Evolutionary conservation across 2,113 vertebrate species (phyloP).

Genomic region (Microcebus lehilahytsara): DNA sequence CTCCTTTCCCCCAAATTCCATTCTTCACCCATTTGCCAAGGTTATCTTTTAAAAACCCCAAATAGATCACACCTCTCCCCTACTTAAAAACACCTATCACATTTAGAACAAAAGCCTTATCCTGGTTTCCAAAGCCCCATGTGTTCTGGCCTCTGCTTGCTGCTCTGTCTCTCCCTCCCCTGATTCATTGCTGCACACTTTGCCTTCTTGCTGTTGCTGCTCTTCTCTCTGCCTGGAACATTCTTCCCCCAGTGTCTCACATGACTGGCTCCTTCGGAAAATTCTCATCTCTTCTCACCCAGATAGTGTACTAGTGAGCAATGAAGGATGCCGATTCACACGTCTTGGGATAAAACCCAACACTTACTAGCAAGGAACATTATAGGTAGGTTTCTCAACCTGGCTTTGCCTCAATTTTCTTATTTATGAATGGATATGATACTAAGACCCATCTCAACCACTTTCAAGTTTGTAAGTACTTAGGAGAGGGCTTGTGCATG

Average conservation of each 20-base stretch:
- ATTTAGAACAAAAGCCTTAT: neutral
- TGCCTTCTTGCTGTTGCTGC: neutral
- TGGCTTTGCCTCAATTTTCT: neutral
- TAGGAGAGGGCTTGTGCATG: neutral
- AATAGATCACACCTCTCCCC: neutral
- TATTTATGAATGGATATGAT: neutral
- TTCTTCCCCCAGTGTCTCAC: neutral
- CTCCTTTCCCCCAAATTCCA: neutral
- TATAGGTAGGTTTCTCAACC: neutral
- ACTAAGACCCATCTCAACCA: neutral
- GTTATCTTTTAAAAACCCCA: neutral
- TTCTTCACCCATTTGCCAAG: neutral
- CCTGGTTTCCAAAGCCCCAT: neutral
- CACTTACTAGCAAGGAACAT: neutral
- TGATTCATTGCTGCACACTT: neutral
- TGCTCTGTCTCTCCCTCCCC: fast-evolving
- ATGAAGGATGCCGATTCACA: neutral
- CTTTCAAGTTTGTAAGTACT: neutral
- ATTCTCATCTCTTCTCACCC: neutral
- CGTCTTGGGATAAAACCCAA: neutral
- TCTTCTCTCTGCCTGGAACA: neutral
- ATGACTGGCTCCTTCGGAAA: neutral
- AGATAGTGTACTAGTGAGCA: neutral
- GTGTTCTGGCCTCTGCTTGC: neutral
- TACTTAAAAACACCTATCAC: neutral